Base-by-base conservation (phyloP, 1,140 invertebrate genomes). In the Sycophila sp. region DNA sequence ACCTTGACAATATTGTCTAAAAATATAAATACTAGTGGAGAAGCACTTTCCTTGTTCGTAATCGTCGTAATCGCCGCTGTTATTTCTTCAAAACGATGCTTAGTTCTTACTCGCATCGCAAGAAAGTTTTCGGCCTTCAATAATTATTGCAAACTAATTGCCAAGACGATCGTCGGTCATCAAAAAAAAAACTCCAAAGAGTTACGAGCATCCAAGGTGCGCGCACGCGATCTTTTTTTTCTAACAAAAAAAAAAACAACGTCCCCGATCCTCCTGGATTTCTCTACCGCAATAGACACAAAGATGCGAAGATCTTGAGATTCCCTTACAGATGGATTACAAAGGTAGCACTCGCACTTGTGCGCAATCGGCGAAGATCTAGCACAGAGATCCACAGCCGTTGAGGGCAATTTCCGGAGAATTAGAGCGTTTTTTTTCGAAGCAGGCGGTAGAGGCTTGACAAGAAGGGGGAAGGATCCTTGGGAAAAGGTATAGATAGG, bases 71-170 rank as follows among this genome's bases (percentile, higher is more conserved):
- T n/a, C n/a, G n/a, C n/a, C n/a, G n/a, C n/a, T n/a, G n/a, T n/a
- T n/a, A n/a, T n/a, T n/a, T n/a, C n/a, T n/a, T n/a, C n/a, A n/a
- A n/a, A n/a, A n/a, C n/a, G n/a, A n/a, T n/a, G n/a, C n/a, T n/a
- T n/a, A n/a, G n/a, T n/a, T n/a, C n/a, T n/a, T n/a, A n/a, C n/a
- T n/a, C n/a, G 24, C 19, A 15, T 5, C 4, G 13, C 19, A 17
- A 7, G 17, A 26, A 40, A 51, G 10, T 4, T 0, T 2, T 28
- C 40, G 15, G 32, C 17, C 22, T n/a, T 51, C 58, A 38, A 69
- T 62, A 69, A 69, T 69, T 40, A 59, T 69, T 53, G 47, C n/a
- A 62, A 69, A 62, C 62, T 60, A 62, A 69, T 69, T 26, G 38
- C 42, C 7, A 15, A 8, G 15, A 22, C 15, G 34, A 36, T 17